Conservation (phyloP, 2,113 vertebrate species). For the Sula dactylatra region DNA sequence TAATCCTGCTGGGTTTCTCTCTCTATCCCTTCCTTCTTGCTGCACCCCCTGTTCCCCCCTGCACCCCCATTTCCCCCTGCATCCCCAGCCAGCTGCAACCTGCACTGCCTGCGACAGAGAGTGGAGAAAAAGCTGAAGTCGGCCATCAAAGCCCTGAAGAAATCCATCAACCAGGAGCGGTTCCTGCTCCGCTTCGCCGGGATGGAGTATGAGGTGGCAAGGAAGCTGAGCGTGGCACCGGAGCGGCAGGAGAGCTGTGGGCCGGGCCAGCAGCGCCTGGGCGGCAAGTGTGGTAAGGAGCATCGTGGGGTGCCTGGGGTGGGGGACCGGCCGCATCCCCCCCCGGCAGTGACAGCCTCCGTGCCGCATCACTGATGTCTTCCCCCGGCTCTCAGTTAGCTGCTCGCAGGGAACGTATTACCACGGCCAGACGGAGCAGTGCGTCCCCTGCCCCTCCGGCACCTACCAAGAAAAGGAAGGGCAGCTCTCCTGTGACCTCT, state of each 20-base stretch:
- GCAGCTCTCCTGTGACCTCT: slow-evolving; percentile 96
- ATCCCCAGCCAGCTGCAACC: slow-evolving; percentile 84
- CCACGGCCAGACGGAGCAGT: slow-evolving; percentile 94
- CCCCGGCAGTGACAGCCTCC: slow-evolving; percentile 1
- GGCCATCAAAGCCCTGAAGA: slow-evolving; percentile 92
- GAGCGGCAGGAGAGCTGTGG: slow-evolving; percentile 80
- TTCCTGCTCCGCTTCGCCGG: slow-evolving; percentile 93
- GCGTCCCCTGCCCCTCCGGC: slow-evolving; percentile 89
- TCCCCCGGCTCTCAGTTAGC: slow-evolving; percentile 90
- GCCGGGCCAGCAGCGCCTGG: slow-evolving; percentile 86
- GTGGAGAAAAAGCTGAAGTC: slow-evolving; percentile 93
- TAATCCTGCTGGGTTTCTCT: neutral
- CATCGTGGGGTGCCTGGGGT: neutral
- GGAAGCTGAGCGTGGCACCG: slow-evolving; percentile 78
- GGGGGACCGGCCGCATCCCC: neutral
- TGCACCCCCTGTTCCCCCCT: neutral
- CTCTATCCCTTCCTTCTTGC: neutral
- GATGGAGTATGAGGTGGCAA: slow-evolving; percentile 92
- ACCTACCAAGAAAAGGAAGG: slow-evolving; percentile 98
- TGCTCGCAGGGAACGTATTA: slow-evolving; percentile 94
- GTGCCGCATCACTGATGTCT: slow-evolving; percentile 34
- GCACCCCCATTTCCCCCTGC: neutral
- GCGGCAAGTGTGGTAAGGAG: slow-evolving; percentile 91
- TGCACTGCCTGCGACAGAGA: slow-evolving; percentile 88
- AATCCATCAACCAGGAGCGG: slow-evolving; percentile 96